phyloP scores from a whole-genome alignment of 2,797 vertebrate species.

The Sebastes kiyomatsui region DNA sequence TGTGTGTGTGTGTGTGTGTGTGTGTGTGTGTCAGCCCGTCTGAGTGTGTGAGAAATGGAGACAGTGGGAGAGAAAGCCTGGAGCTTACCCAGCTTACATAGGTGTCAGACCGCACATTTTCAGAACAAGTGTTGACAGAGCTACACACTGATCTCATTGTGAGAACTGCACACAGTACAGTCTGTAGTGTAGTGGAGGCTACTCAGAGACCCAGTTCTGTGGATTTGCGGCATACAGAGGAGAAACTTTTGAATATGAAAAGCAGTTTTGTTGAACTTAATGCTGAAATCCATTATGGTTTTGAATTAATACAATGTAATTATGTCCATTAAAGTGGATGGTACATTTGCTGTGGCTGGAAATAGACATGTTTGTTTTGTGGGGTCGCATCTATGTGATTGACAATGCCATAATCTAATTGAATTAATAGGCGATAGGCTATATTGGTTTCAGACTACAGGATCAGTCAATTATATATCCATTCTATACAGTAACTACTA shows the following conservation, averaged over 20 bases:
- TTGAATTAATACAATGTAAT: neutral
- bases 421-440: neutral
- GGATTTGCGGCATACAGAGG: neutral
- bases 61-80: conserved; percentile 50
- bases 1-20: conserved; percentile 2
- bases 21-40: conserved; percentile 10
- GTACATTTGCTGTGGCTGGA: neutral
- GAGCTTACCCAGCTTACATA: conserved; percentile 57
- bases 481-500: neutral
- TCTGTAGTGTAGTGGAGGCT: neutral
- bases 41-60: conserved; percentile 53
- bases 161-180: conserved; percentile 38
- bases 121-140: conserved; percentile 63
- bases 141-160: conserved; percentile 51
- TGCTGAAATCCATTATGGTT: neutral
- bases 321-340: neutral
- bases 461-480: neutral
- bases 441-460: neutral
- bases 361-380: neutral
- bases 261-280: neutral
- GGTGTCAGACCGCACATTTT: conserved; percentile 72
- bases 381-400: neutral
- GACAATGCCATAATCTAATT: neutral
- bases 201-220: neutral
- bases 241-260: neutral